Conservation (phyloP, 2,888 invertebrate species). For the Orchesella flavescens region DNA sequence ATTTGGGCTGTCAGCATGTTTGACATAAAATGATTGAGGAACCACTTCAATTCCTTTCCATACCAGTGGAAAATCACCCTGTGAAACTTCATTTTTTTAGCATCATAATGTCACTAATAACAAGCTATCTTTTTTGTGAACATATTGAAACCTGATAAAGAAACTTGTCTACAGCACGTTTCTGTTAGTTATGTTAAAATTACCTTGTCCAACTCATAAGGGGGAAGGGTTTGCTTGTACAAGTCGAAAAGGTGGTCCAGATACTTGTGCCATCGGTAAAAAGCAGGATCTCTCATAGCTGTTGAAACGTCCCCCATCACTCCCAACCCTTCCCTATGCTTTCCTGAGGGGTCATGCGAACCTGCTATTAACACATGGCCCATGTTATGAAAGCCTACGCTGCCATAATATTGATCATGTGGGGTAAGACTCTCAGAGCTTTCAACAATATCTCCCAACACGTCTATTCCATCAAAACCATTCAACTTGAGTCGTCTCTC, state of each 20-base stretch:
- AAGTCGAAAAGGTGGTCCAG: constrained; percentile 85
- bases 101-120: too few species aligned
- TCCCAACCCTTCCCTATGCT: constrained; percentile 85
- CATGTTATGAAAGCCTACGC: constrained; percentile 82
- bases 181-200: too few species aligned
- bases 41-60: constrained; percentile 63
- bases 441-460: constrained; percentile 87
- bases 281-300: constrained; percentile 89
- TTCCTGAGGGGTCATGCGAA: constrained; percentile 86
- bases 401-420: constrained; percentile 76
- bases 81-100: background rate
- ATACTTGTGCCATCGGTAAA: constrained; percentile 89
- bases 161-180: too few species aligned
- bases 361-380: constrained; percentile 86
- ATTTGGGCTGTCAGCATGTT: background rate
- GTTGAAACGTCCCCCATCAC: constrained; percentile 89
- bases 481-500: constrained; percentile 38
- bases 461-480: constrained; percentile 77
- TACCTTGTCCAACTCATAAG: constrained; percentile 72
- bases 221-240: constrained; percentile 82
- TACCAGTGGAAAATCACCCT: constrained; percentile 68
- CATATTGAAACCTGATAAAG: too few species aligned
- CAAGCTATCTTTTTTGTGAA: too few species aligned
- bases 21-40: constrained; percentile 40
- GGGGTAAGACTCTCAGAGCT: constrained; percentile 54